Percentiles rank a stretch among this genome's conserved stretches.
Conservation (phyloP, 2,113 vertebrate species). For the Etheostoma spectabile region DNA sequence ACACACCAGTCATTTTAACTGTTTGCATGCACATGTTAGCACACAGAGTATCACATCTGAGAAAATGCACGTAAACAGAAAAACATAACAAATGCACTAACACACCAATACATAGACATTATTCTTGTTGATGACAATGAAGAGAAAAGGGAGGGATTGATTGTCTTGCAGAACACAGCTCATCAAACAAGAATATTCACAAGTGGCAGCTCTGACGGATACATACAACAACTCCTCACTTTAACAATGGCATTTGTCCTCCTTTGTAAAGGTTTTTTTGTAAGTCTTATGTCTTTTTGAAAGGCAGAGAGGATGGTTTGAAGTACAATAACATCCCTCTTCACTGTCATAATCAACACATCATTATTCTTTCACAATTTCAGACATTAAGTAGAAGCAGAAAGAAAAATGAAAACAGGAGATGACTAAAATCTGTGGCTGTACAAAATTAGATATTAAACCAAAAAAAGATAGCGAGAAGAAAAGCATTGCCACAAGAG, state of each 20-base stretch:
- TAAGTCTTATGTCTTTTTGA: slow-evolving; percentile 18
- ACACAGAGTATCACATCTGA: background rate
- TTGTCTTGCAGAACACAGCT: slow-evolving; percentile 36
- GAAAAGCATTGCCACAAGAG: too few species aligned
- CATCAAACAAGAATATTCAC: slow-evolving; percentile 45
- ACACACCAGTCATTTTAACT: slow-evolving; percentile 9
- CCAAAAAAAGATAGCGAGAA: background rate
- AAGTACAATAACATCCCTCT: slow-evolving; percentile 21
- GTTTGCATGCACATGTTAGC: background rate
- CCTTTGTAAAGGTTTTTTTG: background rate
- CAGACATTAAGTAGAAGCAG: background rate
- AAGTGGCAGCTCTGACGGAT: slow-evolving; percentile 45
- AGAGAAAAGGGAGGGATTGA: slow-evolving; percentile 3
- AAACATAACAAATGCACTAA: background rate
- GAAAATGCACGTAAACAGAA: background rate
- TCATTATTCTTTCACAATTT: slow-evolving; percentile 11
- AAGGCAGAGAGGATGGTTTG: slow-evolving; percentile 3
- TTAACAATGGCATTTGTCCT: slow-evolving; percentile 23
- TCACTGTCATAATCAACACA: background rate
- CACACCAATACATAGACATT: background rate
- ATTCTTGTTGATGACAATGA: slow-evolving; percentile 21
- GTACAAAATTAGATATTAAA: background rate
- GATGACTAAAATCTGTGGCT: background rate
- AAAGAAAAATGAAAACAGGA: too few species aligned
- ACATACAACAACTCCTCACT: slow-evolving; percentile 25